These are phyloP conservation scores for Dallia pectoralis DNA, from an alignment of 2,797 vertebrate species.

Conservation along the genomic window DNA sequence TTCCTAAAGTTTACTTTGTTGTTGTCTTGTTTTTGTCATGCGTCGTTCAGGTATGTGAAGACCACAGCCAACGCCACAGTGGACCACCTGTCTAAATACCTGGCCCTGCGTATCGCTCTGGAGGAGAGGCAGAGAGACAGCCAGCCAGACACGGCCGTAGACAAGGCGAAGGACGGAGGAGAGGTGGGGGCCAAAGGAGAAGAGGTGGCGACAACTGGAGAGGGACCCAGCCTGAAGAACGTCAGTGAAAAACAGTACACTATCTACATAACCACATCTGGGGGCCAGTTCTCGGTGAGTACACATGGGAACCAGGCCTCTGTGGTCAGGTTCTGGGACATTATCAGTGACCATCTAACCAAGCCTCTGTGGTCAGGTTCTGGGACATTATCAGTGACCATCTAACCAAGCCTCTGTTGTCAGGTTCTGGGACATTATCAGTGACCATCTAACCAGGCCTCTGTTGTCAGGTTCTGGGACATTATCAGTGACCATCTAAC, in stretches of 20 bases:
- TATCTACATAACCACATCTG: conserved; percentile 85
- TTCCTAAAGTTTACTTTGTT: background rate
- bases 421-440: too few species aligned
- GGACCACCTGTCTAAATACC: conserved; percentile 90
- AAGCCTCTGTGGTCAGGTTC: too few species aligned
- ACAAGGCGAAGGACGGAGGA: conserved; percentile 43
- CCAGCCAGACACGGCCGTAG: conserved; percentile 39
- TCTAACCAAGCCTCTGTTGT: too few species aligned
- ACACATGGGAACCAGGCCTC: background rate
- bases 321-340: too few species aligned
- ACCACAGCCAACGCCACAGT: conserved; percentile 90
- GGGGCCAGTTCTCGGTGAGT: conserved; percentile 82
- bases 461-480: too few species aligned
- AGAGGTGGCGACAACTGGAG: conserved; percentile 49
- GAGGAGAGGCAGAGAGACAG: conserved; percentile 72
- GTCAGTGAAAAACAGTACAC: conserved; percentile 92
- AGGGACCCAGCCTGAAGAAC: conserved; percentile 67
- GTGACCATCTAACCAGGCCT: too few species aligned
- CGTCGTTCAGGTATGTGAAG: conserved; percentile 80
- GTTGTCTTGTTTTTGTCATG: background rate
- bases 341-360: too few species aligned
- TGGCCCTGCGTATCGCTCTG: conserved; percentile 86
- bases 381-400: too few species aligned
- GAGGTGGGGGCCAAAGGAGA: conserved; percentile 38
- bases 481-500: too few species aligned